These are phyloP conservation scores for Arrhamphus sclerolepis DNA, from an alignment of 2,797 vertebrate species.

Conservation along the genomic window DNA sequence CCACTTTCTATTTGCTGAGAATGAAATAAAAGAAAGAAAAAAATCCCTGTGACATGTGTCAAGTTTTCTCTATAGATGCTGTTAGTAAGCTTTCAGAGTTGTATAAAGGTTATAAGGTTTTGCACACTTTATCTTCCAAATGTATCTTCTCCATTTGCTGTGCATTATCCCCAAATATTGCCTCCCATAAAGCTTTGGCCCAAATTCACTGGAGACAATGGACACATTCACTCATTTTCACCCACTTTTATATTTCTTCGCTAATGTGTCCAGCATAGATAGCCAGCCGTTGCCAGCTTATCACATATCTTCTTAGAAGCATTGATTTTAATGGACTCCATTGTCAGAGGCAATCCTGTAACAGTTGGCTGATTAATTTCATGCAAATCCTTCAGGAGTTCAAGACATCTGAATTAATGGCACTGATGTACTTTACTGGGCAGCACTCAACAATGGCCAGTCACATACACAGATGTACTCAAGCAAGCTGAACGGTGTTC, in stretches of 20 bases:
- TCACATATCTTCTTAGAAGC: slow-evolving; percentile 61
- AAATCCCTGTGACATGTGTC: background rate
- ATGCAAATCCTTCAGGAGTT: slow-evolving; percentile 69
- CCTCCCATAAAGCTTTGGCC: slow-evolving; percentile 43
- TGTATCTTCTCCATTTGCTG: slow-evolving; percentile 22
- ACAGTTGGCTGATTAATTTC: slow-evolving; percentile 57
- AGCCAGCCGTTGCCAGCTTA: slow-evolving; percentile 60
- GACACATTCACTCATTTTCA: slow-evolving; percentile 35
- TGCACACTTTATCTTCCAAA: slow-evolving; percentile 26
- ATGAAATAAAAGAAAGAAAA: background rate
- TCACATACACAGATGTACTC: slow-evolving; percentile 21
- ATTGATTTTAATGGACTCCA: slow-evolving; percentile 44
- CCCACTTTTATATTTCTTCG: slow-evolving; percentile 31
- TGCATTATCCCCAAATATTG: slow-evolving; percentile 40
- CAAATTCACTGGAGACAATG: slow-evolving; percentile 58
- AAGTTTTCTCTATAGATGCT: background rate
- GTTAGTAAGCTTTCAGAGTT: background rate
- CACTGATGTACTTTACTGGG: slow-evolving; percentile 52
- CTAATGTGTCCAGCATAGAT: slow-evolving; percentile 49
- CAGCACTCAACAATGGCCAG: slow-evolving; percentile 41
- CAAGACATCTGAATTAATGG: slow-evolving; percentile 42
- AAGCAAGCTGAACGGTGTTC: slow-evolving; percentile 38
- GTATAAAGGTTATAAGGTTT: slow-evolving; percentile 34
- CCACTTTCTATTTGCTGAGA: background rate
- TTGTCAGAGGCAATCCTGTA: slow-evolving; percentile 58